A percentile compares a stretch with the other conserved stretches of the same genome.
These are phyloP conservation scores for Camelus bactrianus DNA, from an alignment of 2,113 vertebrate species.

Conservation along the genomic window DNA sequence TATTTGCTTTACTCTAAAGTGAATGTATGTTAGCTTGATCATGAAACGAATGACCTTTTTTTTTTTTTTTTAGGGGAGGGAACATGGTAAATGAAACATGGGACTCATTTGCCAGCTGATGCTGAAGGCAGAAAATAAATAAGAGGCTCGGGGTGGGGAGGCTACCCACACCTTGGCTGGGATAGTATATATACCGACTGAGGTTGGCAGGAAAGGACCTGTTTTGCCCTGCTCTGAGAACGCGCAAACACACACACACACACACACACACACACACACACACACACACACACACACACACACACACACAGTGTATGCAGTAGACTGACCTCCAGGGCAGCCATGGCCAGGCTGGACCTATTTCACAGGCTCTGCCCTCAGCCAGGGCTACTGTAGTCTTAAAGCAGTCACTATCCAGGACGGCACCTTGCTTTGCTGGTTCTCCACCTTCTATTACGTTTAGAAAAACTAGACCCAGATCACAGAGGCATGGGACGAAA, in stretches of 20 bases:
- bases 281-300: no score
- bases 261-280: no score
- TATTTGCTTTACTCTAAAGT: conserved; percentile 70
- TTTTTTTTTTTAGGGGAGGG: not conserved
- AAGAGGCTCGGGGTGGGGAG: not conserved
- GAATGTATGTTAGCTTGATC: conserved; percentile 33
- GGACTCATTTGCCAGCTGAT: not conserved
- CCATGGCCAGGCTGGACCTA: not conserved
- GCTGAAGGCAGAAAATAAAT: conserved; percentile 39
- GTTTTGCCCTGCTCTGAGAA: not conserved
- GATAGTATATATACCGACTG: not conserved
- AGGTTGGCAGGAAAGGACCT: not conserved
- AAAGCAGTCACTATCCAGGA: not conserved
- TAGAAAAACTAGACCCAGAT: not conserved
- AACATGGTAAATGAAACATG: conserved; percentile 41
- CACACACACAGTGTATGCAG: no score
- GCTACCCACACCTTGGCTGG: not conserved
- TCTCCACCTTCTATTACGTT: not conserved
- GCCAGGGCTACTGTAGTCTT: not conserved
- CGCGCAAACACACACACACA: no score
- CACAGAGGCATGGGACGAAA: not conserved
- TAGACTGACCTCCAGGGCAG: not conserved
- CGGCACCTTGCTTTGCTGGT: not conserved
- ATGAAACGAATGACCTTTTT: conserved; percentile 55
- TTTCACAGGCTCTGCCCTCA: not conserved